Evolutionary conservation across 2,888 invertebrate species (phyloP).

Genomic region (Anorthoa munda): DNA sequence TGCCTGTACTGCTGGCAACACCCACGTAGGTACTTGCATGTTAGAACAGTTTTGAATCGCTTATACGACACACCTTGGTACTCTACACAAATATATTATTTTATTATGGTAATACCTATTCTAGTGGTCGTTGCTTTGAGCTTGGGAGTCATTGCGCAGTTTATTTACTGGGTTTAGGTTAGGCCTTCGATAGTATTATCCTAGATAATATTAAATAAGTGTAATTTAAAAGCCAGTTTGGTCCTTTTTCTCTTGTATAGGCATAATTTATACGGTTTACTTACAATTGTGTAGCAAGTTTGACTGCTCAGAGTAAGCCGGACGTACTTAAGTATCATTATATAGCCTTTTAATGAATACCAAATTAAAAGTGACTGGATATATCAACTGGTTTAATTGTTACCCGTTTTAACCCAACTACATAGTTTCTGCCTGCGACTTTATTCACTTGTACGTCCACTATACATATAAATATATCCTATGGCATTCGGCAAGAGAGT

Average conservation of each 20-base stretch:
- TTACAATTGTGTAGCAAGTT: neutral
- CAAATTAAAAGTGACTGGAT: neutral
- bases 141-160: neutral
- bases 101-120: conserved; percentile 44
- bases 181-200: conserved; percentile 4
- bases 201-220: neutral
- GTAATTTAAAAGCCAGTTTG: neutral
- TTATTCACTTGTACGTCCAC: no score
- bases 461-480: no score
- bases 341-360: conserved; percentile 7
- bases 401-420: neutral
- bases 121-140: conserved; percentile 24
- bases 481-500: no score
- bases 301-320: neutral
- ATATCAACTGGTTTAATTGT: neutral
- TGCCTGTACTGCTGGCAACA: conserved; percentile 47
- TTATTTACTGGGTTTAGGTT: conserved; percentile 25
- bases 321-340: neutral
- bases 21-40: conserved; percentile 48
- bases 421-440: no score
- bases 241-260: neutral
- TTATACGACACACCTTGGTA: conserved; percentile 47
- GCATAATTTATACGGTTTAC: neutral
- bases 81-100: conserved; percentile 47
- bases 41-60: conserved; percentile 55